A percentile compares a stretch with the other conserved stretches of the same genome.
phyloP scores from a whole-genome alignment of 2,888 invertebrate genomes.

The Gonocerus acuteangulatus region DNA sequence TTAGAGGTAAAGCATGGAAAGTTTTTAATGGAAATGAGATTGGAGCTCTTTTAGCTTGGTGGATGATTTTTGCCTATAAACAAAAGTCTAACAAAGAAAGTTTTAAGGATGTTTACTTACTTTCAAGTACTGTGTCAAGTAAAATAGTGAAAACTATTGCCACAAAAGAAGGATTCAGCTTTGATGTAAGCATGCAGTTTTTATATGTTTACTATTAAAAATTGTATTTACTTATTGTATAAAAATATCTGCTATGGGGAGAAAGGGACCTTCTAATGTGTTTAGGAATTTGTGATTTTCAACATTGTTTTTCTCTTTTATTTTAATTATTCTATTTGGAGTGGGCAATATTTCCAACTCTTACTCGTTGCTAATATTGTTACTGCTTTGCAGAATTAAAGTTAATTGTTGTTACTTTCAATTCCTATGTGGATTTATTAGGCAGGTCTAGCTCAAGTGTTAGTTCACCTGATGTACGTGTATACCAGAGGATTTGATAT shows the following conservation, averaged over 20 bases:
- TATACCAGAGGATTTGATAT: too few species aligned
- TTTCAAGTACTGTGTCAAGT: conserved; percentile 93
- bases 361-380: too few species aligned
- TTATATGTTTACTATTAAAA: too few species aligned
- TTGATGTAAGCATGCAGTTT: conserved; percentile 45
- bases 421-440: too few species aligned
- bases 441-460: too few species aligned
- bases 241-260: background rate
- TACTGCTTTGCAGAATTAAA: too few species aligned
- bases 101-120: conserved; percentile 63
- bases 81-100: conserved; percentile 47
- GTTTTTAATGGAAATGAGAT: conserved; percentile 93
- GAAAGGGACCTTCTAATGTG: background rate
- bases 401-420: too few species aligned
- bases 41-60: conserved; percentile 90
- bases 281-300: background rate
- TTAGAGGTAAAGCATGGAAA: conserved; percentile 60
- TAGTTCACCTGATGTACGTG: too few species aligned
- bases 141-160: conserved; percentile 83
- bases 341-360: too few species aligned
- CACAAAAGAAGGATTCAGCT: conserved; percentile 64
- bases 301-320: background rate
- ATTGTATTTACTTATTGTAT: background rate
- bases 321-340: too few species aligned
- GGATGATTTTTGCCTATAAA: conserved; percentile 54